Percentiles rank a stretch among this genome's conserved stretches.
phyloP scores from a whole-genome alignment of 2,113 vertebrate genomes.

The Xerus inauris region DNA sequence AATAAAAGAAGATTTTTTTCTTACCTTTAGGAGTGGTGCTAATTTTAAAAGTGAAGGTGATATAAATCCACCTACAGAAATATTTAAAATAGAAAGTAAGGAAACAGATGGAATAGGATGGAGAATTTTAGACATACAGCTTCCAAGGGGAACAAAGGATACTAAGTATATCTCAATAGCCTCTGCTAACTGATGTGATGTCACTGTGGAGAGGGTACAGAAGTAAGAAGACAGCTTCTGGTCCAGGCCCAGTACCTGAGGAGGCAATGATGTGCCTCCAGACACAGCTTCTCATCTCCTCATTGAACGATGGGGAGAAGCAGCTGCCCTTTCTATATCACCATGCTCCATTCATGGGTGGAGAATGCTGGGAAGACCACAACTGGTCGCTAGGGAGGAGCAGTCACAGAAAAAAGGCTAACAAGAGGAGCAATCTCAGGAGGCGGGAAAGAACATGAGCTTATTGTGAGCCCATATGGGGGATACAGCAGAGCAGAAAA shows the following conservation, averaged over 20 bases:
- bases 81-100: conserved; percentile 73
- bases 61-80: conserved; percentile 76
- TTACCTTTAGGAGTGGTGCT: conserved; percentile 57
- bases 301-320: not conserved
- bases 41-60: conserved; percentile 77
- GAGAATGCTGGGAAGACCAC: not conserved
- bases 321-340: not conserved
- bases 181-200: not conserved
- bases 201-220: not conserved
- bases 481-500: not conserved
- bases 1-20: conserved; percentile 49
- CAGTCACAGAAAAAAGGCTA: not conserved
- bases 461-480: not conserved
- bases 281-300: not conserved
- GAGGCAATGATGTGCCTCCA: not conserved
- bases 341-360: not conserved
- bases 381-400: not conserved
- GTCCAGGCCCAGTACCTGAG: not conserved
- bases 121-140: conserved; percentile 39
- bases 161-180: not conserved
- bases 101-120: conserved; percentile 16
- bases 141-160: not conserved
- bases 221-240: not conserved
- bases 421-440: not conserved
- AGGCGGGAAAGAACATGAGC: not conserved